Evolutionary conservation across 1,140 invertebrate species (phyloP), one percentile per base, ranked within the genome.

Genomic region (Calosoma granatense): DNA sequence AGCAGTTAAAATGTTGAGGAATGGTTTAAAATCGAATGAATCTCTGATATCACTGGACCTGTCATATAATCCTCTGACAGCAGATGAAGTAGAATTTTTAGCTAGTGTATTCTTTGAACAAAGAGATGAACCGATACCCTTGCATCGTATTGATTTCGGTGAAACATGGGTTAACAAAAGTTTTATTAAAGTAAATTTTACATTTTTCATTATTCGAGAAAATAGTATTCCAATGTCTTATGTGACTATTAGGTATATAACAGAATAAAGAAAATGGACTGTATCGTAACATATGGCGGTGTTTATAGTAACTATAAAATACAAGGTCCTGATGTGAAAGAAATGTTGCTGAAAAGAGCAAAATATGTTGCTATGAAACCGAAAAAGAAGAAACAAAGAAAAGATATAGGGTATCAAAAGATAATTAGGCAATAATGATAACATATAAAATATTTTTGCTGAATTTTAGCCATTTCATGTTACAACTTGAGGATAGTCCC

Each of bases 251-350:
- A 66, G 60, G 59, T 51, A 58, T 72, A 57, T 63, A 73, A 58
- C 47, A 64, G 21, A 62, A 70, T 51, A 30, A 63, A 60, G 56
- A 63, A 57, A 39, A 26, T 20, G 66, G 66, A 65, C 52, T 61
- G 75, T 39, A 59, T 39, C 9, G 57, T 78, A 14, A 72, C 61
- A 22, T 65, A 76, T 41, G 71, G 68, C 39, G 72, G 74, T 2
- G 71, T 78, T 61, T 56, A 74, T 2, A 64, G 70, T 53, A 72
- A 78, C 64, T 77, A 72, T 52, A 63, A 57, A 36, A 59, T 76
- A 3, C 22, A 63, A n/a, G 75, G 70, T 3, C 76, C 76, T 9
- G 61, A 78, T 61, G 26, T 64, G 14, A 63, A 57, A 19, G 68
- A 67, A 61, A 60, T 78, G 54, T 63, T 74, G 51, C 69, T 78